Conservation (phyloP, 1,140 invertebrate species). For the Platyscapa corneri region DNA sequence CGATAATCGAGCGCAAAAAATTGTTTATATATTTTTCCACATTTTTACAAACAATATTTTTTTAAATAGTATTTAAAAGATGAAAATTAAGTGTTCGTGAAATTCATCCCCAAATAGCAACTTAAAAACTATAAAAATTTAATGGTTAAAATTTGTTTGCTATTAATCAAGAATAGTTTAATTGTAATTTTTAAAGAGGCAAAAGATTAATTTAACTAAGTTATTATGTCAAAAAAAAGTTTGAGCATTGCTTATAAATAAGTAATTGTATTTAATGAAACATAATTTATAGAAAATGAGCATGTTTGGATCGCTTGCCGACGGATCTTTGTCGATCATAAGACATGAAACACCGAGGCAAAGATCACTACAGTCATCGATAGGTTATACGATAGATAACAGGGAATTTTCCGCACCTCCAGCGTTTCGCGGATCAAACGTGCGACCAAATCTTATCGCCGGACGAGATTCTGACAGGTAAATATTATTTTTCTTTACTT, state of each 20-base stretch:
- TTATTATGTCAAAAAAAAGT: not conserved
- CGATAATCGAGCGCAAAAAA: too few species aligned
- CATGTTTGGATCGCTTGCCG: conserved; percentile 53
- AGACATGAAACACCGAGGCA: not conserved
- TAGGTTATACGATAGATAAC: too few species aligned
- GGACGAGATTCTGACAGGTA: conserved; percentile 53
- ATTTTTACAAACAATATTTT: too few species aligned
- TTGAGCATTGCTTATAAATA: not conserved
- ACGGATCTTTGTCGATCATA: conserved; percentile 54
- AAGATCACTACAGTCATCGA: not conserved
- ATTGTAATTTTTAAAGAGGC: too few species aligned
- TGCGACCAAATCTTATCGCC: conserved; percentile 57
- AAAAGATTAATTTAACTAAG: too few species aligned
- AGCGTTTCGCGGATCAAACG: conserved; percentile 13
- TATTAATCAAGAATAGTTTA: too few species aligned
- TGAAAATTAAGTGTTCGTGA: too few species aligned
- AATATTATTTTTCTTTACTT: conserved; percentile 8
- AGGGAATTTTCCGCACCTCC: not conserved
- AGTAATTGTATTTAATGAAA: not conserved
- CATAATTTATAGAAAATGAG: conserved; percentile 25
- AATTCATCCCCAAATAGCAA: too few species aligned
- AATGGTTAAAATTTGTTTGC: too few species aligned
- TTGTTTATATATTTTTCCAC: too few species aligned
- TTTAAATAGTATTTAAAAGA: too few species aligned
- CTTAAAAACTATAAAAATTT: too few species aligned